phyloP scores from a whole-genome alignment of 2,888 invertebrate genomes.

The Dorcus hopei region DNA sequence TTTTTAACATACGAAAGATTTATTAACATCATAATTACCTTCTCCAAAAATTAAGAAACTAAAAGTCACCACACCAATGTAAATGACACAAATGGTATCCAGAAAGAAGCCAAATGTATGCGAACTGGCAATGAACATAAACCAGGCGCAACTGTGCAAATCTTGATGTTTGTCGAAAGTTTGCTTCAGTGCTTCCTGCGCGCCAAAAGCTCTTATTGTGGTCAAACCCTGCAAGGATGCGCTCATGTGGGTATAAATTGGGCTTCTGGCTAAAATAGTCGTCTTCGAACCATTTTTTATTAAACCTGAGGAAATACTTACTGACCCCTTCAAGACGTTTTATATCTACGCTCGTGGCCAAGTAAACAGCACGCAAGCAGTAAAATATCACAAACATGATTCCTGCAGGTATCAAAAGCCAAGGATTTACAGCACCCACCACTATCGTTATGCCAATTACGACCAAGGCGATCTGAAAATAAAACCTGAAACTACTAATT shows the following conservation, averaged over 20 bases:
- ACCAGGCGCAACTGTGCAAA: conserved; percentile 69
- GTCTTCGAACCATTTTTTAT: neutral
- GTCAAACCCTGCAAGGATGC: conserved; percentile 70
- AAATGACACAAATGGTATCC: conserved; percentile 66
- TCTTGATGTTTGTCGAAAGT: conserved; percentile 60
- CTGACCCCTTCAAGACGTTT: conserved; percentile 27
- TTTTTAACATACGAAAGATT: conserved; percentile 8
- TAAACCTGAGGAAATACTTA: conserved; percentile 10
- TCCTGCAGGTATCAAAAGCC: conserved; percentile 64
- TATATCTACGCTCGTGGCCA: conserved; percentile 62
- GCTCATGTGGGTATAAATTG: conserved; percentile 38
- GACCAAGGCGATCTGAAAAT: conserved; percentile 57
- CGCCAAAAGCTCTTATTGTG: conserved; percentile 68
- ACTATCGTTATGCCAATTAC: conserved; percentile 71
- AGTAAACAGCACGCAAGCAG: conserved; percentile 64
- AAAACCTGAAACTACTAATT: neutral
- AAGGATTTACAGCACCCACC: conserved; percentile 68
- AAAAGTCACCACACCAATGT: conserved; percentile 63
- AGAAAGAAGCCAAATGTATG: conserved; percentile 73
- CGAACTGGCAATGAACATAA: conserved; percentile 59
- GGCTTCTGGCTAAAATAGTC: conserved; percentile 17
- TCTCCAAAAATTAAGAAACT: conserved; percentile 54
- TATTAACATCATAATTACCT: neutral
- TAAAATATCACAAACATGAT: conserved; percentile 64
- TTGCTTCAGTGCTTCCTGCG: conserved; percentile 56